Evolutionary conservation across 53 echinoderm and acorn worm species (phyloP).

Genomic region (Stichopus horrens): DNA sequence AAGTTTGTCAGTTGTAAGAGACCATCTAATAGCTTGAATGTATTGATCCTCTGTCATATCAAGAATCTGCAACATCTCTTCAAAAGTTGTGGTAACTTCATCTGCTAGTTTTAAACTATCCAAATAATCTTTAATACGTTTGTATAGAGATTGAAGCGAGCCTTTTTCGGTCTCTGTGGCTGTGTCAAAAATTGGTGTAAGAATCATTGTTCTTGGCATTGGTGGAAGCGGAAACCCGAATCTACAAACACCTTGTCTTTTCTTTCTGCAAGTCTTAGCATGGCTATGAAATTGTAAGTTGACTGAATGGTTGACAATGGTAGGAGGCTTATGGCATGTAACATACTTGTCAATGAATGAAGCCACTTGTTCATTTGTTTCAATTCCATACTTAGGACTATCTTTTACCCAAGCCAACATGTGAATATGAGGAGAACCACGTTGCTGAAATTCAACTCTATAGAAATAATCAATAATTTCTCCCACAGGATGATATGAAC

Average conservation of each 20-base stretch:
- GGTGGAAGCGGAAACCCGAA: slow-evolving; percentile 31
- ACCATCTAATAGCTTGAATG: slow-evolving; percentile 44
- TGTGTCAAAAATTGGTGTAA: neutral
- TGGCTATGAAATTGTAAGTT: slow-evolving; percentile 54
- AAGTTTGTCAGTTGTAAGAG: slow-evolving; percentile 39
- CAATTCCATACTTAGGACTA: slow-evolving; percentile 38
- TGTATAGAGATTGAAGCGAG: neutral
- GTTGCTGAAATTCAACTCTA: slow-evolving; percentile 48
- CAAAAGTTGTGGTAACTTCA: neutral
- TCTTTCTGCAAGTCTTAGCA: slow-evolving; percentile 51
- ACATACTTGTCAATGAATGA: slow-evolving; percentile 49
- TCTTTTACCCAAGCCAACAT: slow-evolving; percentile 44
- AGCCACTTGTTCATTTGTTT: slow-evolving; percentile 3
- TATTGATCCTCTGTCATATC: slow-evolving; percentile 49
- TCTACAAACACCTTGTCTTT: neutral
- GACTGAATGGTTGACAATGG: neutral
- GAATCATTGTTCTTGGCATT: slow-evolving; percentile 20
- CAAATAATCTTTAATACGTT: slow-evolving; percentile 21
- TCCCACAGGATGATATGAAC: slow-evolving; percentile 7
- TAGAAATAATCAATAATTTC: neutral
- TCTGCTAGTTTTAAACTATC: slow-evolving; percentile 40
- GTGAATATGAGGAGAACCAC: slow-evolving; percentile 52
- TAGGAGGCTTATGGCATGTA: slow-evolving; percentile 4
- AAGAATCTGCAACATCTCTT: slow-evolving; percentile 42
- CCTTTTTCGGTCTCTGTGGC: neutral